phyloP scores from a whole-genome alignment of 2,797 vertebrate species.

The Acestrorhynchus altus region DNA sequence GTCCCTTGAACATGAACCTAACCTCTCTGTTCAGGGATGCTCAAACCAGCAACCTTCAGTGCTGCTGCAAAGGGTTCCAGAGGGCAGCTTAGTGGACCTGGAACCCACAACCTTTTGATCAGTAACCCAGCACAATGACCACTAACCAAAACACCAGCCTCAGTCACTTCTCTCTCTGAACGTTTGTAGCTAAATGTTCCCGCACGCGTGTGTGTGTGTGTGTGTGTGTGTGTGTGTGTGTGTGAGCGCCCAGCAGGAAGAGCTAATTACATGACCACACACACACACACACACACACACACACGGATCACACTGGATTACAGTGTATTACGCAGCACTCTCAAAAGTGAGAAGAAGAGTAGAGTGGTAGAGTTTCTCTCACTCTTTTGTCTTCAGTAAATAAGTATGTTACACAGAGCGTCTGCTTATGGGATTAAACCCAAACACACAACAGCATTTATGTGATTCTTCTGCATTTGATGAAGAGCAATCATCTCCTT shows the following conservation, averaged over 20 bases:
- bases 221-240: no score
- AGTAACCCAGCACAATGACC: no score
- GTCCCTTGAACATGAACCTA: no score
- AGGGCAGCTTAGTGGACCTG: no score
- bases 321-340: not conserved
- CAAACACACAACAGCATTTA: conserved; percentile 67
- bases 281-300: conserved; percentile 2
- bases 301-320: conserved; percentile 5
- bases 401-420: conserved; percentile 30
- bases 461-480: conserved; percentile 61
- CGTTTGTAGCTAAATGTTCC: no score
- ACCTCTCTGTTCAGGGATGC: no score
- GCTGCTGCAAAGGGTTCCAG: no score
- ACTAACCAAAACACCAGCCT: no score
- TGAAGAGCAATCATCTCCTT: conserved; percentile 57
- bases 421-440: conserved; percentile 42
- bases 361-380: conserved; percentile 24
- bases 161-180: no score
- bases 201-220: no score
- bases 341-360: not conserved
- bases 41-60: no score
- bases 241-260: not conserved
- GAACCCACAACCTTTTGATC: no score
- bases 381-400: conserved; percentile 40
- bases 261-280: not conserved